Percentiles rank a stretch among this genome's conserved stretches.
phyloP scores from a whole-genome alignment of 2,888 invertebrate genomes.

The Acronicta psi region DNA sequence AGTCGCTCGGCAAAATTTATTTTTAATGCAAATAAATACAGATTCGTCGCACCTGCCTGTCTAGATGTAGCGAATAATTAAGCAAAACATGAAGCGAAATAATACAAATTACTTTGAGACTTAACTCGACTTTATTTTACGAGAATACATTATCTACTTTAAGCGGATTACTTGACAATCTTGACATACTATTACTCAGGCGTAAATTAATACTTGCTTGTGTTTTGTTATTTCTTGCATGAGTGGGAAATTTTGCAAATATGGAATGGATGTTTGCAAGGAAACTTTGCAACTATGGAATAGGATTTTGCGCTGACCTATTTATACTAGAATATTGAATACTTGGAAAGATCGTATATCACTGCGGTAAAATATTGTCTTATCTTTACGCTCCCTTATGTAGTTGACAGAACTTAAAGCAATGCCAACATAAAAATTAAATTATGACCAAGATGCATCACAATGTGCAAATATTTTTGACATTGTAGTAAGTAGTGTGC shows the following conservation, averaged over 20 bases:
- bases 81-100: constrained; percentile 83
- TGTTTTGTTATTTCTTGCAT: constrained; percentile 41
- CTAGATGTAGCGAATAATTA: constrained; percentile 84
- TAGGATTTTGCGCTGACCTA: constrained; percentile 10
- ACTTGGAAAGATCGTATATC: not conserved
- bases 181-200: constrained; percentile 66
- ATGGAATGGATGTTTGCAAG: too few species aligned
- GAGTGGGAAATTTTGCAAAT: constrained; percentile 38
- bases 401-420: not conserved
- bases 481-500: constrained; percentile 4
- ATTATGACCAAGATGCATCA: too few species aligned
- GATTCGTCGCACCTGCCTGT: constrained; percentile 85
- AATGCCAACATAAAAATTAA: not conserved
- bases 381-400: not conserved
- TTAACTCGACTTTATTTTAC: constrained; percentile 80
- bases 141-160: constrained; percentile 72
- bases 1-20: constrained; percentile 81
- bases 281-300: constrained; percentile 11
- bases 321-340: constrained; percentile 7
- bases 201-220: constrained; percentile 61
- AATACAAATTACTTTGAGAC: constrained; percentile 84
- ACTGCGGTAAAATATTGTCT: not conserved
- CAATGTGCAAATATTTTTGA: too few species aligned
- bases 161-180: constrained; percentile 73
- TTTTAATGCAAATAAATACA: constrained; percentile 88